Evolutionary conservation across 2,797 vertebrate species (phyloP).

Genomic region (Crenuchus spilurus): DNA sequence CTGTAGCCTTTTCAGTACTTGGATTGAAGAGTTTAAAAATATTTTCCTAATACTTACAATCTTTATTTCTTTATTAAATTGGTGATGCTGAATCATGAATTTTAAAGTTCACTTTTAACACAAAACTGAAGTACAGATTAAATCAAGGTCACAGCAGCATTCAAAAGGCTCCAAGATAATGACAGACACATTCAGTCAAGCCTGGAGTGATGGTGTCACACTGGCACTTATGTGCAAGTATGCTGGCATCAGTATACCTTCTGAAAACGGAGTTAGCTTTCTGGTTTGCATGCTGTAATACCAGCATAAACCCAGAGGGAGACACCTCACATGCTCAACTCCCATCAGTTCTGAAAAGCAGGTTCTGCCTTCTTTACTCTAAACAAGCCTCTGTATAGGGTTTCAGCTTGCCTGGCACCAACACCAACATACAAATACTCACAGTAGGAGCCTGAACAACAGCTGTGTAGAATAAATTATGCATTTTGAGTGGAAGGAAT

Average conservation of each 20-base stretch:
- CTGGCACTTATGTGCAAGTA: not conserved
- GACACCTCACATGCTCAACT: constrained; percentile 22
- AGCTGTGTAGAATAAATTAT: constrained; percentile 39
- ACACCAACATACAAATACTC: constrained; percentile 20
- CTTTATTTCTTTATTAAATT: too few relatives aligned
- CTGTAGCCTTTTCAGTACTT: too few relatives aligned
- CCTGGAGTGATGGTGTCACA: not conserved
- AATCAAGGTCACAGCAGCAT: not conserved
- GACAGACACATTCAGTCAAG: not conserved
- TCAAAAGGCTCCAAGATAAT: not conserved
- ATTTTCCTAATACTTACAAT: too few relatives aligned
- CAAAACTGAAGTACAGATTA: not conserved
- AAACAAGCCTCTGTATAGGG: constrained; percentile 11
- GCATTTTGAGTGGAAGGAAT: constrained; percentile 33
- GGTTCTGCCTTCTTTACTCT: constrained; percentile 14
- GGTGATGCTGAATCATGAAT: too few relatives aligned
- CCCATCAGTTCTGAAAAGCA: not conserved
- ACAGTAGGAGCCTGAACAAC: constrained; percentile 24
- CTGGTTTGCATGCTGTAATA: constrained; percentile 20
- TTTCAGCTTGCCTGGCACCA: constrained; percentile 7
- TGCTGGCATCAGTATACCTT: not conserved
- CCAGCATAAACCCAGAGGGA: constrained; percentile 20
- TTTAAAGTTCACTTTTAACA: too few relatives aligned
- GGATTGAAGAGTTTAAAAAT: too few relatives aligned
- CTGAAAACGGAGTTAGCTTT: constrained; percentile 1